A percentile compares a stretch with the other conserved stretches of the same genome.
Evolutionary conservation across 2,888 invertebrate species (phyloP).

Genomic region (Lasioglossum figueresi): DNA sequence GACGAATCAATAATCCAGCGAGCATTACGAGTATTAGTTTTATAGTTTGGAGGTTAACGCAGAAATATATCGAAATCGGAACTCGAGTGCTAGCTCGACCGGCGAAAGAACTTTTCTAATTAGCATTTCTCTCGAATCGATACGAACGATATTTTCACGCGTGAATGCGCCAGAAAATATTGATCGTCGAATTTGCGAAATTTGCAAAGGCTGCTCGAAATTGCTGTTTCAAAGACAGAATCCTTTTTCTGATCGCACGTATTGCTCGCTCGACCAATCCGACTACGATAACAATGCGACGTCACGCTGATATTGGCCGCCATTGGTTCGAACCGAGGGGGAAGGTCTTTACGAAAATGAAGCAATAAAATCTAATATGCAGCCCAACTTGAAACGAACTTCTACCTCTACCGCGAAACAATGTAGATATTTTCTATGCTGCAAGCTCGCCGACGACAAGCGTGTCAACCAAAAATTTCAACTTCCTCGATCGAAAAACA

Average conservation of each 20-base stretch:
- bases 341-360: conserved; percentile 39
- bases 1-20: conserved; percentile 27
- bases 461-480: not conserved
- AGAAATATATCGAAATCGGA: conserved; percentile 56
- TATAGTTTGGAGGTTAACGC: conserved; percentile 63
- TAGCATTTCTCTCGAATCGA: conserved; percentile 11
- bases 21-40: conserved; percentile 36
- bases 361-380: conserved; percentile 45
- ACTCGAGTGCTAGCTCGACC: conserved; percentile 23
- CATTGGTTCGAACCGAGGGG: conserved; percentile 45
- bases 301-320: conserved; percentile 36
- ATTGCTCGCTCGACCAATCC: conserved; percentile 52
- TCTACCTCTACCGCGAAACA: not conserved
- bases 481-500: not conserved
- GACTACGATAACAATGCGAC: conserved; percentile 45
- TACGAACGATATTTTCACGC: conserved; percentile 10
- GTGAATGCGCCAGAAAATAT: conserved; percentile 31
- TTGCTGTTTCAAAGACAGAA: conserved; percentile 59
- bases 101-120: conserved; percentile 20
- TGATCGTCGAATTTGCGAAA: conserved; percentile 49
- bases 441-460: not conserved
- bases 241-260: conserved; percentile 54
- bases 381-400: conserved; percentile 15
- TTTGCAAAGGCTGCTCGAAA: conserved; percentile 46
- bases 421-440: not conserved